phyloP scores from a whole-genome alignment of 1,140 invertebrate species.

The Drosophila ananassae region DNA sequence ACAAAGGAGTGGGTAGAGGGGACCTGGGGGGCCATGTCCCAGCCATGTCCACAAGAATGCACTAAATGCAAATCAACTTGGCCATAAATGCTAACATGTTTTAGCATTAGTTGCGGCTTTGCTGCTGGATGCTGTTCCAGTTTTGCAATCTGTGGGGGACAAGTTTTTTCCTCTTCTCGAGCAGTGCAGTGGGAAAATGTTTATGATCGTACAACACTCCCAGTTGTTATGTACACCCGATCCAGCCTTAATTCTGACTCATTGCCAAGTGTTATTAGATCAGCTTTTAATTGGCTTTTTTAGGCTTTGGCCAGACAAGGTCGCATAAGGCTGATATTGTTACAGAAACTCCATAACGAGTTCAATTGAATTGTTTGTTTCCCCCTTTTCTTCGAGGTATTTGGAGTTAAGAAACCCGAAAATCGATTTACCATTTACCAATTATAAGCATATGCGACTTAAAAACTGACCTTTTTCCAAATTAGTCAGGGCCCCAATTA shows the following conservation, averaged over 20 bases:
- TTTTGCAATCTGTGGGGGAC: constrained; percentile 51
- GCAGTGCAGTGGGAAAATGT: constrained; percentile 44
- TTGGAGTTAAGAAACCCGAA: constrained; percentile 9
- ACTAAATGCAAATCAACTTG: constrained; percentile 43
- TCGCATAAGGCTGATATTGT: constrained; percentile 48
- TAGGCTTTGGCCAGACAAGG: constrained; percentile 48
- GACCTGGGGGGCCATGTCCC: background rate
- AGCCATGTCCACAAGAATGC: constrained; percentile 42
- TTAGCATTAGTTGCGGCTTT: constrained; percentile 20
- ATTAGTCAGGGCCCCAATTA: constrained; percentile 23
- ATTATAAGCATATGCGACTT: constrained; percentile 5
- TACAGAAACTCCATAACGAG: constrained; percentile 69
- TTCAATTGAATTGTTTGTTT: constrained; percentile 71
- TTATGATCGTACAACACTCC: constrained; percentile 22
- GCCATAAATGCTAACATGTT: constrained; percentile 49
- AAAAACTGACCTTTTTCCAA: constrained; percentile 23
- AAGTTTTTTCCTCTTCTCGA: constrained; percentile 20
- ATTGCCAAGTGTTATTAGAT: constrained; percentile 60
- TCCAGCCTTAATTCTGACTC: constrained; percentile 56
- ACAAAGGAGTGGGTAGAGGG: background rate
- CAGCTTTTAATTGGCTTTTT: constrained; percentile 72
- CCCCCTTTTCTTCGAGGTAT: constrained; percentile 5
- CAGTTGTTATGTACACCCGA: constrained; percentile 7
- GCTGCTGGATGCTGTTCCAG: constrained; percentile 33
- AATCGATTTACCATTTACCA: constrained; percentile 22